phyloP scores from a whole-genome alignment of 2,113 vertebrate species.

The Ciconia boyciana region DNA sequence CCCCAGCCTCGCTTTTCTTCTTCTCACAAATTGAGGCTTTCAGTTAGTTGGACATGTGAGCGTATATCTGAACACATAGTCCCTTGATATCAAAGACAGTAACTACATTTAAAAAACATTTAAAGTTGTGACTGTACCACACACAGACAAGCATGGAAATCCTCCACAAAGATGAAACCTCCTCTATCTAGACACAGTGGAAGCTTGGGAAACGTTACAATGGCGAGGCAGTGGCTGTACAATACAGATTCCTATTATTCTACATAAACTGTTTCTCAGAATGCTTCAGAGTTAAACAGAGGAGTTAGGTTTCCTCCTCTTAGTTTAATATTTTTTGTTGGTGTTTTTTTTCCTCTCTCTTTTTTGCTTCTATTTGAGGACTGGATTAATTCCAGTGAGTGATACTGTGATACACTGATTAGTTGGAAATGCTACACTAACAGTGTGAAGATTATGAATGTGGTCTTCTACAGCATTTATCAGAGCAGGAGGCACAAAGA shows the following conservation, averaged over 20 bases:
- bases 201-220: slow-evolving; percentile 71
- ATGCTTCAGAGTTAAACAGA: slow-evolving; percentile 61
- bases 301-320: slow-evolving; percentile 45
- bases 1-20: slow-evolving; percentile 84
- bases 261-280: slow-evolving; percentile 62
- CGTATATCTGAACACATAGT: slow-evolving; percentile 77
- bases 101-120: slow-evolving; percentile 82
- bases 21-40: slow-evolving; percentile 82
- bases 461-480: slow-evolving; percentile 5
- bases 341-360: not conserved
- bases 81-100: slow-evolving; percentile 82
- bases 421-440: slow-evolving; percentile 12
- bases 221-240: slow-evolving; percentile 55
- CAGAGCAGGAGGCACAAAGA: not conserved
- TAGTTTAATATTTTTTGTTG: slow-evolving; percentile 57
- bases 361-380: slow-evolving; percentile 15
- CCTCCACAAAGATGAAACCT: slow-evolving; percentile 77
- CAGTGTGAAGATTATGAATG: not conserved
- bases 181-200: slow-evolving; percentile 69
- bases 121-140: slow-evolving; percentile 78
- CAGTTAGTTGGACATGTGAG: slow-evolving; percentile 82
- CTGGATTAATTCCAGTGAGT: slow-evolving; percentile 41
- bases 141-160: slow-evolving; percentile 80
- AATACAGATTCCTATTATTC: slow-evolving; percentile 67
- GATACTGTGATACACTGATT: not conserved